A percentile compares a stretch with the other conserved stretches of the same genome.
These are phyloP conservation scores for Esox niger DNA, from an alignment of 2,113 vertebrate species.

Conservation along the genomic window DNA sequence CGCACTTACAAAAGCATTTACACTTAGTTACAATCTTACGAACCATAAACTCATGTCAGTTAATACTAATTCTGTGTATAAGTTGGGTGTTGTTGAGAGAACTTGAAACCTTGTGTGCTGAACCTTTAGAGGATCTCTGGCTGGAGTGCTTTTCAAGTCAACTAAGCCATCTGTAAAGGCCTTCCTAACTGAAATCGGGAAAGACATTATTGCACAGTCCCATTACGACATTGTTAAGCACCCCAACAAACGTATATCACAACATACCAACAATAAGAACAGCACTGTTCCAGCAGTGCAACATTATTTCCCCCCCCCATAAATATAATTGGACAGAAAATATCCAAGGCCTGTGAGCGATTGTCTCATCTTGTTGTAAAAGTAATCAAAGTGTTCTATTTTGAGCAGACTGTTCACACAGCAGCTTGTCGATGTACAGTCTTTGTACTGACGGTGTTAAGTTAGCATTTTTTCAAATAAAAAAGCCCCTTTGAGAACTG, in stretches of 20 bases:
- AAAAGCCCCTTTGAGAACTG: conserved; percentile 17
- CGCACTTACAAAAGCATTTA: conserved; percentile 42
- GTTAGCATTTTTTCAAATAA: conserved; percentile 5
- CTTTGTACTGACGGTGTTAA: conserved; percentile 1
- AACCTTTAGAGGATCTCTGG: conserved; percentile 29
- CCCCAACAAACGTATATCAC: conserved; percentile 39
- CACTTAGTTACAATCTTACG: conserved; percentile 58
- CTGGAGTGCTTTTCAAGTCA: conserved; percentile 54
- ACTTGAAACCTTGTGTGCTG: conserved; percentile 8
- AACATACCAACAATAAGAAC: conserved; percentile 28
- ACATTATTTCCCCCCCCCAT: conserved; percentile 30
- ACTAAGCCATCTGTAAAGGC: conserved; percentile 31
- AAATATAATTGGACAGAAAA: conserved; percentile 22
- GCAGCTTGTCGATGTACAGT: neutral
- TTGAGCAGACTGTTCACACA: conserved; percentile 2
- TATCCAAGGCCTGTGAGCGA: conserved; percentile 5
- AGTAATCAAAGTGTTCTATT: neutral
- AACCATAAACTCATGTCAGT: conserved; percentile 23
- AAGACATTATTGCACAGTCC: conserved; percentile 74
- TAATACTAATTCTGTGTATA: conserved; percentile 24
- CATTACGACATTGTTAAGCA: conserved; percentile 59
- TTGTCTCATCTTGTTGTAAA: conserved; percentile 15
- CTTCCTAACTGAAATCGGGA: conserved; percentile 53
- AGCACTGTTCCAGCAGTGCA: conserved; percentile 71
- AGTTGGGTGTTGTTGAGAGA: conserved; percentile 24